Conservation (phyloP, 2,888 invertebrate species). For the Lasius fuliginosus region DNA sequence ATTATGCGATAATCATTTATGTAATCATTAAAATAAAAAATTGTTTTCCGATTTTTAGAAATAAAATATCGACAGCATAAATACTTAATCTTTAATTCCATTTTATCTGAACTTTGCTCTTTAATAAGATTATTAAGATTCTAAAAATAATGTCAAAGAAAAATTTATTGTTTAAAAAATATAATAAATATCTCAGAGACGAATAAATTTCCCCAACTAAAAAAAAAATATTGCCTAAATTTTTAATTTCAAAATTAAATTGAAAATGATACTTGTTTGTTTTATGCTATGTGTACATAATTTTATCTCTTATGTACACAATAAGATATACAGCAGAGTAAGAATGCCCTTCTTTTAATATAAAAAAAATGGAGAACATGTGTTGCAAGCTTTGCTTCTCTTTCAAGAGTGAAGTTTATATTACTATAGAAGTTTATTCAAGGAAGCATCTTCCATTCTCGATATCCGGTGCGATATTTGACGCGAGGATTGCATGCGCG, state of each 20-base stretch:
- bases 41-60: neutral
- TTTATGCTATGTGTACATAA: neutral
- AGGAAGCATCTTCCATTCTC: conserved; percentile 4
- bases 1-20: neutral
- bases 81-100: neutral
- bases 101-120: neutral
- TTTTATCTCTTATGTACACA: conserved; percentile 8
- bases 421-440: conserved; percentile 33
- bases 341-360: neutral
- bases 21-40: neutral
- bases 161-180: neutral
- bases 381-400: conserved; percentile 11
- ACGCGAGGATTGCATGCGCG: conserved; percentile 20
- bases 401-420: conserved; percentile 13
- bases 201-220: neutral
- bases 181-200: neutral
- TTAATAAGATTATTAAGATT: neutral
- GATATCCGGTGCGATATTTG: neutral
- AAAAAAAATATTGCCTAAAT: neutral
- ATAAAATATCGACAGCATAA: neutral
- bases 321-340: neutral
- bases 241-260: neutral
- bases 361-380: conserved; percentile 4
- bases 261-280: neutral
- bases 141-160: neutral